phyloP scores from a whole-genome alignment of 2,888 invertebrate species.

The Chymomyza amoena region DNA sequence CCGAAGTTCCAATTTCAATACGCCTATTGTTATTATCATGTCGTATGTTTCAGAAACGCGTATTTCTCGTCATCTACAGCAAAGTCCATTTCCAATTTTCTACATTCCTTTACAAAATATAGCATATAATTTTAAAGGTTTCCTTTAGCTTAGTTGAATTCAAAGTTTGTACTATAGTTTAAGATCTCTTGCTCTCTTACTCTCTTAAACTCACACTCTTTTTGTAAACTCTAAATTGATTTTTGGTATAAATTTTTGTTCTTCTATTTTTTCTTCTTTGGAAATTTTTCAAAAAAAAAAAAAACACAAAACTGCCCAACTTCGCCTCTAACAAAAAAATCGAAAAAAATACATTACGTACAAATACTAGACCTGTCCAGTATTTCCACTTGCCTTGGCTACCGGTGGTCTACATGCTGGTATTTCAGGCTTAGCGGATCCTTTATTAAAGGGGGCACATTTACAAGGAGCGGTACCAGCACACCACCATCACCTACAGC shows the following conservation, averaged over 20 bases:
- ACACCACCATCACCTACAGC: conserved; percentile 79
- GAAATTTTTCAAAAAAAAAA: conserved; percentile 25
- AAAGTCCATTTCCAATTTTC: background rate
- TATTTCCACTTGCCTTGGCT: conserved; percentile 79
- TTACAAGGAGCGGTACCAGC: conserved; percentile 79
- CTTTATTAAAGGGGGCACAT: conserved; percentile 79
- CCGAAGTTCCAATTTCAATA: background rate
- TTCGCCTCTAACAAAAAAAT: conserved; percentile 18
- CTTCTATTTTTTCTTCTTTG: conserved; percentile 61
- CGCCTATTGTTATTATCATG: background rate
- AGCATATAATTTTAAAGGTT: background rate
- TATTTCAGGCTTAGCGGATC: conserved; percentile 79
- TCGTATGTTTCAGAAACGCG: background rate
- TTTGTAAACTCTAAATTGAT: conserved; percentile 41
- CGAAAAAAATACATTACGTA: conserved; percentile 24
- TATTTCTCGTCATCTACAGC: background rate
- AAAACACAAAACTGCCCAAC: conserved; percentile 13
- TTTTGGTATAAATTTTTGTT: conserved; percentile 66
- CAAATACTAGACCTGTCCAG: conserved; percentile 78
- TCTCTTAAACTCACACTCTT: background rate
- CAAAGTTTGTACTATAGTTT: background rate
- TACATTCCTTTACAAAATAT: background rate
- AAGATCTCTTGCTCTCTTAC: background rate
- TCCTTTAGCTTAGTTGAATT: background rate
- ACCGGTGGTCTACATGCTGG: conserved; percentile 79